These are phyloP conservation scores for Drosophila putrida DNA, from an alignment of 2,888 invertebrate genomes.

Conservation along the genomic window DNA sequence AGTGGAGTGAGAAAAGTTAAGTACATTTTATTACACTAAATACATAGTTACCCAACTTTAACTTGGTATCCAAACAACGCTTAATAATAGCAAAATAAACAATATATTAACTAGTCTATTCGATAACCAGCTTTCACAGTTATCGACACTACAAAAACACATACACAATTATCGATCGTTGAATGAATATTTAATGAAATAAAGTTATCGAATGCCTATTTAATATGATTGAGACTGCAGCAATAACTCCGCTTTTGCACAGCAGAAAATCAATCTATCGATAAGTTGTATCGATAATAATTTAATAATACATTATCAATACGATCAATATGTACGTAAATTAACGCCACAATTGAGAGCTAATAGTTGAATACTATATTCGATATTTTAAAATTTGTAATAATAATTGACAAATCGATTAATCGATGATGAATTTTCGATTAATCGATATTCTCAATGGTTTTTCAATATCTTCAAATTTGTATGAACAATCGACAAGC, in stretches of 20 bases:
- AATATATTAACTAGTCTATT: background rate
- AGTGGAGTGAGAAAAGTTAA: background rate
- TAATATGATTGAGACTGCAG: too few species aligned
- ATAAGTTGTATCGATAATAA: background rate
- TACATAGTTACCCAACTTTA: background rate
- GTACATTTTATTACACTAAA: constrained; percentile 4
- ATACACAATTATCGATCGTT: background rate
- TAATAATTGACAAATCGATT: too few species aligned
- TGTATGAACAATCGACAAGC: too few species aligned
- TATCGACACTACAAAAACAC: background rate
- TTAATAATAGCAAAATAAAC: background rate
- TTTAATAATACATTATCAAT: background rate
- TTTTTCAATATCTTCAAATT: too few species aligned
- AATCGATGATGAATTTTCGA: too few species aligned
- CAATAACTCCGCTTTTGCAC: too few species aligned
- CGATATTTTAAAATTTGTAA: too few species aligned
- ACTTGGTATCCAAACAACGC: background rate
- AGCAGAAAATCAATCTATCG: background rate
- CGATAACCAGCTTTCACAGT: background rate
- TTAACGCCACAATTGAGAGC: too few species aligned
- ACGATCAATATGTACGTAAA: too few species aligned
- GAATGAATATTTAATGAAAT: background rate
- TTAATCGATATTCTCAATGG: background rate
- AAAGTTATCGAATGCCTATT: too few species aligned
- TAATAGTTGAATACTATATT: too few species aligned